These are phyloP conservation scores for Montifringilla adamsi DNA, from an alignment of 2,113 vertebrate genomes.

Conservation along the genomic window DNA sequence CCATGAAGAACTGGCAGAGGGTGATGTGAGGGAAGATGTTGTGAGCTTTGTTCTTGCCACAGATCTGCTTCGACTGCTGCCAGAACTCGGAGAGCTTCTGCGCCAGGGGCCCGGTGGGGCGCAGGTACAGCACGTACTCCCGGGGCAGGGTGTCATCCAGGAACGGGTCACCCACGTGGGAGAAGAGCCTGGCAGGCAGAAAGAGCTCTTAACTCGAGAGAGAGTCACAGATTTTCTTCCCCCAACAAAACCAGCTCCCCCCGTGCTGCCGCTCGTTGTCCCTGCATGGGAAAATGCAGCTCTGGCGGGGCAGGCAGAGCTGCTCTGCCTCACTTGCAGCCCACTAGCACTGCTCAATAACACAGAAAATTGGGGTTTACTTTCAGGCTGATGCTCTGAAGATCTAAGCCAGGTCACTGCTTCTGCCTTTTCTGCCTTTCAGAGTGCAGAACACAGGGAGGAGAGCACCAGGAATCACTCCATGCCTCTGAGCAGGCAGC, in stretches of 20 bases:
- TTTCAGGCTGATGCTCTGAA: not conserved
- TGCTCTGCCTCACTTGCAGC: not conserved
- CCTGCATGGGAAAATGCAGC: not conserved
- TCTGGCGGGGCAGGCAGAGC: not conserved
- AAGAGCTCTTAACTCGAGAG: accelerated
- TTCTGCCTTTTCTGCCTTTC: not conserved
- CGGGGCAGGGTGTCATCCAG: conserved; percentile 91
- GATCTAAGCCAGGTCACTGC: not conserved
- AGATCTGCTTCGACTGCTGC: conserved; percentile 92
- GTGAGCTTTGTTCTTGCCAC: conserved; percentile 98
- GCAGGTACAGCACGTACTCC: conserved; percentile 95
- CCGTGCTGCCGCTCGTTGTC: not conserved
- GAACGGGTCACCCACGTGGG: conserved; percentile 94
- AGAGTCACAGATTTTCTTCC: accelerated
- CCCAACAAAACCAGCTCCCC: not conserved
- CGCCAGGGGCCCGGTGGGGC: conserved; percentile 89
- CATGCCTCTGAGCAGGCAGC: not conserved
- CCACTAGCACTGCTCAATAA: not conserved
- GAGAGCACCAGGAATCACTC: not conserved
- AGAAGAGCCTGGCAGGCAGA: conserved; percentile 87
- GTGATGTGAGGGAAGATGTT: conserved; percentile 99
- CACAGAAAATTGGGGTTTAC: not conserved
- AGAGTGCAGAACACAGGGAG: not conserved
- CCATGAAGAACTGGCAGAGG: conserved; percentile 99
- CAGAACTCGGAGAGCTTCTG: conserved; percentile 95